These are phyloP conservation scores for Corythaeola cristata DNA, from an alignment of 2,113 vertebrate genomes.

Conservation along the genomic window DNA sequence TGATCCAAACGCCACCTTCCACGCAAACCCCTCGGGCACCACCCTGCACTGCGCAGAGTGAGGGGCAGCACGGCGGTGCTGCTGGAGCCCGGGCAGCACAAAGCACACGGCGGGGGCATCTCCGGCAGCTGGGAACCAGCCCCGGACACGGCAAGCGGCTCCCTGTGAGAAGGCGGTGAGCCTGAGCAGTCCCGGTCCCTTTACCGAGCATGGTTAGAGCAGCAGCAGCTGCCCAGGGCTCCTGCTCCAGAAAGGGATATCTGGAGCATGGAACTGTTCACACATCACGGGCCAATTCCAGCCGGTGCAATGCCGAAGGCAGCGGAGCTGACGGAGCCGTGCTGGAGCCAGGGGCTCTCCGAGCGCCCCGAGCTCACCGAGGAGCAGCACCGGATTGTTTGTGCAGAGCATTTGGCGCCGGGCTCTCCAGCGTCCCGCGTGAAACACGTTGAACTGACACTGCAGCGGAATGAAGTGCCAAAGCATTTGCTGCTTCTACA, in stretches of 20 bases:
- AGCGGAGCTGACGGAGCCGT: neutral
- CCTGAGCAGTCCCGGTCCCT: accelerated
- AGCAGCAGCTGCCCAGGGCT: neutral
- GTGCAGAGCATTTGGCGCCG: constrained; percentile 60
- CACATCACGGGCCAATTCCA: accelerated
- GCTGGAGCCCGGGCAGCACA: neutral
- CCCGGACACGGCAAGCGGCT: accelerated
- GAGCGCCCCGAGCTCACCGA: neutral
- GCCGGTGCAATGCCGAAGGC: accelerated
- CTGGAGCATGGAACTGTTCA: accelerated
- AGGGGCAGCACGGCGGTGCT: accelerated
- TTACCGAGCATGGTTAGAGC: neutral
- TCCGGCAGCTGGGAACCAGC: neutral
- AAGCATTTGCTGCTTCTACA: constrained; percentile 73
- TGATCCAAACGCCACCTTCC: neutral
- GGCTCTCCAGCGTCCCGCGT: neutral
- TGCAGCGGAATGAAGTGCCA: constrained; percentile 57
- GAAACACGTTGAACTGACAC: constrained; percentile 53
- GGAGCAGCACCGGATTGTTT: constrained; percentile 21
- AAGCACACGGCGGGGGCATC: neutral
- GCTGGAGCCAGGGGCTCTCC: neutral
- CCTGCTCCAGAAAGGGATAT: too few species aligned
- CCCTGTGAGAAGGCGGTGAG: neutral
- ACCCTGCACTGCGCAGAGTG: neutral
- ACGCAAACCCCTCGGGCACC: neutral